Evolutionary conservation across 1,140 invertebrate species (phyloP), one percentile per base, ranked within the genome.

Genomic region (Galendromus occidentalis): DNA sequence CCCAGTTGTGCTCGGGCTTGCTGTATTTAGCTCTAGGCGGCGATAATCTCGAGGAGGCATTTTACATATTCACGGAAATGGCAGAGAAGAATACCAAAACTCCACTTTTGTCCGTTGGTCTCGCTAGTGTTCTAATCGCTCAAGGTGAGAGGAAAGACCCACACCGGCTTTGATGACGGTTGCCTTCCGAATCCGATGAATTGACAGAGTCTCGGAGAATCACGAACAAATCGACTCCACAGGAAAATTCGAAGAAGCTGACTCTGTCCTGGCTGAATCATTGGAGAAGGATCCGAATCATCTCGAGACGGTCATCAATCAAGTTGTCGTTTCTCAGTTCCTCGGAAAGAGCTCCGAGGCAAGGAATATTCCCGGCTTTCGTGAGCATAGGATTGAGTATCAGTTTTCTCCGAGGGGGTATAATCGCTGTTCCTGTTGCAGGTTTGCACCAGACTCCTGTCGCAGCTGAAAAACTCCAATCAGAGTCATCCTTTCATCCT

Each of bases 1-100:
- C 93, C 1, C 94, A 98, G 74, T 77, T 98, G 1, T 86, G 91
- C 4, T 86, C 90, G 71, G 92, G 91, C 39, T 97, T 92, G 92
- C 79, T 96, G 2, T 89, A 95, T 74, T 80, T 96, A 67, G 82
- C 83, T 67, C 82, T 84, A 73, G 92, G 92, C 41, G 90, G 89
- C 14, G 92, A 98, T 30, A 96, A 97, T 73, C 80, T 93, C 51
- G 90, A 98, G 78, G 95, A 98, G 76, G 93, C 94, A 0, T 98
- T 88, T 78, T 98, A 97, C 76, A 98, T 96, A 69, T 92, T 90
- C 71, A 86, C 98, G 82, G 95, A 99, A 79, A 80, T 98, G 77
- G 84, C 88, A 64, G 95, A 96, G 71, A 88, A 91, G 76, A 86
- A 89, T 68, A 81, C 83, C 42, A 83, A 87, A 20, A 92, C 91